Conservation (phyloP, 2,113 vertebrate species). For the Thermophis baileyi region DNA sequence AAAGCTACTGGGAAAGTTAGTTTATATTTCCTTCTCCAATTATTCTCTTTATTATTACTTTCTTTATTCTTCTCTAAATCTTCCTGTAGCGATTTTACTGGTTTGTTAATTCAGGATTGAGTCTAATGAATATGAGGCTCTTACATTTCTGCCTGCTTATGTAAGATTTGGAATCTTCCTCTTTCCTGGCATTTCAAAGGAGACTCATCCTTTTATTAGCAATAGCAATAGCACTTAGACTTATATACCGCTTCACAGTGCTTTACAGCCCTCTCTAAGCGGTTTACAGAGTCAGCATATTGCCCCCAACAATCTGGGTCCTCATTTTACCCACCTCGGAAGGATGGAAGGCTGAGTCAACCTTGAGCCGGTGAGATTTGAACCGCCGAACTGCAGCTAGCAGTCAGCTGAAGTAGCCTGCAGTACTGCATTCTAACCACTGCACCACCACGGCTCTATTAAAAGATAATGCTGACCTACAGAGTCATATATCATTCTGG, state of each 20-base stretch:
- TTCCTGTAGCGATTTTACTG: background rate
- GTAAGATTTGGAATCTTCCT: background rate
- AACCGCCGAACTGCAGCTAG: no score
- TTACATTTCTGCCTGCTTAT: background rate
- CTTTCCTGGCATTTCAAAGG: background rate
- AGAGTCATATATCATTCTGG: background rate
- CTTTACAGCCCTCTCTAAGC: no score
- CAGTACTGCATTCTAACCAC: no score
- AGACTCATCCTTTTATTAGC: background rate
- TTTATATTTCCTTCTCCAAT: background rate
- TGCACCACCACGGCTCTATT: background rate
- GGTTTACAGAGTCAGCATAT: no score
- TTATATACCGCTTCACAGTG: no score
- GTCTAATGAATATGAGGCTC: background rate
- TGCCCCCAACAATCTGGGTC: no score
- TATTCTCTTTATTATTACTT: background rate
- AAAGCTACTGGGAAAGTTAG: background rate
- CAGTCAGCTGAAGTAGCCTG: no score
- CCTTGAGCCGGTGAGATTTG: no score
- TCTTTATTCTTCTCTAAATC: background rate
- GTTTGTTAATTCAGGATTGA: background rate
- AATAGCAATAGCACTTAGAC: no score
- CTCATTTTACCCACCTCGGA: no score
- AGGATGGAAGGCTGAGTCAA: no score
- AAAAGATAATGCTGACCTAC: background rate